Evolutionary conservation across 2,113 vertebrate genomes (phyloP).

Genomic region (Peromyscus polionotus): DNA sequence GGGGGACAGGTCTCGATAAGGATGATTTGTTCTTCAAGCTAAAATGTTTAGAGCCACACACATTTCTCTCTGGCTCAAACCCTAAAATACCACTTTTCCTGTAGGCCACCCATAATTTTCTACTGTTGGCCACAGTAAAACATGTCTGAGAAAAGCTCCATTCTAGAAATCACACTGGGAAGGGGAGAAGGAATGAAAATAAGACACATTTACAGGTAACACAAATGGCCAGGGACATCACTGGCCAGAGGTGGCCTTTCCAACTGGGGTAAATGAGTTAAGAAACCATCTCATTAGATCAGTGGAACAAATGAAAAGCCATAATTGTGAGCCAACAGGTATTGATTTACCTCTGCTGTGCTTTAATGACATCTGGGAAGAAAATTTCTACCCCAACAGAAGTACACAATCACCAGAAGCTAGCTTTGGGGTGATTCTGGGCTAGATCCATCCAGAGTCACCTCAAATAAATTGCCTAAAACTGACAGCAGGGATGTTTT

Average conservation of each 20-base stretch:
- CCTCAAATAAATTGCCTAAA: slow-evolving; percentile 27
- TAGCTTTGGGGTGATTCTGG: neutral
- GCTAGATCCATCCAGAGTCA: neutral
- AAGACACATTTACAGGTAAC: slow-evolving; percentile 20
- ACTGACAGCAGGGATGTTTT: neutral
- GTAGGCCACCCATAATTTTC: slow-evolving; percentile 4
- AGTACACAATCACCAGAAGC: neutral
- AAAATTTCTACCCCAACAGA: slow-evolving; percentile 31
- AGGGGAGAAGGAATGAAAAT: neutral
- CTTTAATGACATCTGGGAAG: slow-evolving; percentile 66
- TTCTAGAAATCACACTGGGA: neutral
- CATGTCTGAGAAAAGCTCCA: neutral
- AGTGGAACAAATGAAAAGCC: slow-evolving; percentile 60
- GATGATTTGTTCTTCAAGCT: neutral
- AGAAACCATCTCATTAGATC: slow-evolving; percentile 67
- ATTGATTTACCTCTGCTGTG: neutral
- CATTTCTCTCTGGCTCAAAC: neutral
- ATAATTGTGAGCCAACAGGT: slow-evolving; percentile 33
- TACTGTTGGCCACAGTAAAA: neutral
- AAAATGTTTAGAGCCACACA: slow-evolving; percentile 3
- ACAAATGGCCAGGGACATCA: slow-evolving; percentile 41
- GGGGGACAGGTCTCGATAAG: neutral
- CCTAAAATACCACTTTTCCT: neutral
- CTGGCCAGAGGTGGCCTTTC: slow-evolving; percentile 59
- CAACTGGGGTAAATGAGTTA: slow-evolving; percentile 40